Evolutionary conservation across 2,113 vertebrate species (phyloP).

Genomic region (Tautogolabrus adspersus): DNA sequence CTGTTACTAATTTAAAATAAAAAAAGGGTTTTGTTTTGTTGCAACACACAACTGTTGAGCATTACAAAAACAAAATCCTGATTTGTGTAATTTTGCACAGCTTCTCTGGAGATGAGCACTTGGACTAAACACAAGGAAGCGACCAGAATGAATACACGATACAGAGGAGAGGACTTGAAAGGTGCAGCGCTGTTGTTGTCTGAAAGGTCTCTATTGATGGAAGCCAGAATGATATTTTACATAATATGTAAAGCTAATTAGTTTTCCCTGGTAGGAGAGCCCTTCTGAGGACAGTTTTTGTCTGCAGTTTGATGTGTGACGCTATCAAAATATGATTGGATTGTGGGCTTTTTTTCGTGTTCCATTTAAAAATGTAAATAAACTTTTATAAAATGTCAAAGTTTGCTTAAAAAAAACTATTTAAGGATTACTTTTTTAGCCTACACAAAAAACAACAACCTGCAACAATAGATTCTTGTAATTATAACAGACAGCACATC

Average conservation of each 20-base stretch:
- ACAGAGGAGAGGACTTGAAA: constrained; percentile 61
- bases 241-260: constrained; percentile 60
- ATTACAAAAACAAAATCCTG: constrained; percentile 27
- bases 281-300: constrained; percentile 38
- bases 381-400: constrained; percentile 43
- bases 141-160: constrained; percentile 41
- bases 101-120: constrained; percentile 32
- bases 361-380: constrained; percentile 43
- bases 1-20: not conserved
- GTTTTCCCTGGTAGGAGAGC: constrained; percentile 38
- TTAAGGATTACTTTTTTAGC: constrained; percentile 16
- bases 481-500: not conserved
- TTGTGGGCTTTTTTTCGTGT: not conserved
- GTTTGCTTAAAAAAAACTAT: constrained; percentile 28
- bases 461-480: constrained; percentile 1
- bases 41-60: constrained; percentile 6
- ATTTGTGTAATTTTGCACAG: constrained; percentile 19
- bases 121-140: constrained; percentile 19
- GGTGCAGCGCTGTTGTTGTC: constrained; percentile 52
- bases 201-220: constrained; percentile 63
- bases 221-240: constrained; percentile 41
- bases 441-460: too few species aligned
- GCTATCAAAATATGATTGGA: constrained; percentile 49
- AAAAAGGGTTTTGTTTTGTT: not conserved
- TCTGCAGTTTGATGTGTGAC: constrained; percentile 43